Percentiles rank a stretch among this genome's conserved stretches.
Conservation (phyloP, 2,888 invertebrate species). For the Diaphora mendica region DNA sequence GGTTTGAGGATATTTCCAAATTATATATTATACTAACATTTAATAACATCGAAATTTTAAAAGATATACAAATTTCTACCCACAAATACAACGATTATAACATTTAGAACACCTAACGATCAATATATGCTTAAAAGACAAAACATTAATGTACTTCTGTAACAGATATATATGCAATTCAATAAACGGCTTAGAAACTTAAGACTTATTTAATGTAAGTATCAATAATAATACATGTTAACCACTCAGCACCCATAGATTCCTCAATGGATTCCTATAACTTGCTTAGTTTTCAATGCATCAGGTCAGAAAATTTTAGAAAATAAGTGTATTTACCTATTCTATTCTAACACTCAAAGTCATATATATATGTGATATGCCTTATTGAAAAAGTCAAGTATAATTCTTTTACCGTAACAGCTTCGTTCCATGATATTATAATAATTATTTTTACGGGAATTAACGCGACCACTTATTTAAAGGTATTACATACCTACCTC, state of each 20-base stretch:
- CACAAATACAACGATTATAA: slow-evolving; percentile 2
- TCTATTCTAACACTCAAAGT: too few relatives aligned
- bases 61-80: not conserved
- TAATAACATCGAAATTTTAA: not conserved
- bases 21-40: not conserved
- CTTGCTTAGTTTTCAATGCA: not conserved
- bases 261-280: not conserved
- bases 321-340: not conserved
- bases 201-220: not conserved
- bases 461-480: too few relatives aligned
- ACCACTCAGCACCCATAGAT: not conserved
- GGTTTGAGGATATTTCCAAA: not conserved
- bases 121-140: not conserved
- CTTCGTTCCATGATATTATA: too few relatives aligned
- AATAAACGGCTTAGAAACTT: not conserved
- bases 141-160: not conserved
- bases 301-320: not conserved
- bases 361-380: too few relatives aligned
- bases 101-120: slow-evolving; percentile 1
- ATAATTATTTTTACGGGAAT: too few relatives aligned
- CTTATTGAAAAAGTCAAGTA: not conserved
- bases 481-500: too few relatives aligned
- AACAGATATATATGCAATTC: not conserved
- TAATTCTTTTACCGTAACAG: not conserved
- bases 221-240: too few relatives aligned